These are phyloP conservation scores for Helicoverpa assulta DNA, from an alignment of 2,888 invertebrate genomes.

Conservation along the genomic window DNA sequence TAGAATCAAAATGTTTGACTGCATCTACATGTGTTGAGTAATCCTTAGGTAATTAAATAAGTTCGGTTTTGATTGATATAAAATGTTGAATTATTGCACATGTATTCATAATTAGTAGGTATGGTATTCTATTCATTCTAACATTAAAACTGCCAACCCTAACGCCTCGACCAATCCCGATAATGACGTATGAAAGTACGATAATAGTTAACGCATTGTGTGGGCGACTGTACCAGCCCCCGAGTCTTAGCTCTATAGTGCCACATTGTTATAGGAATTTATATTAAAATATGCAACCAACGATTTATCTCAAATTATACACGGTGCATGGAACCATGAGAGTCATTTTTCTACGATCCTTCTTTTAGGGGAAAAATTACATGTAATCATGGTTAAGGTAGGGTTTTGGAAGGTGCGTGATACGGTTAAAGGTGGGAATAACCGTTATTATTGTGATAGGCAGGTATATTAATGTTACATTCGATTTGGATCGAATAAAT, in stretches of 20 bases:
- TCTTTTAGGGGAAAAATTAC: conserved; percentile 33
- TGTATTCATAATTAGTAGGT: no score
- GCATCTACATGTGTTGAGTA: no score
- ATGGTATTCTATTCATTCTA: no score
- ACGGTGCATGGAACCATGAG: conserved; percentile 53
- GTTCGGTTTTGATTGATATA: no score
- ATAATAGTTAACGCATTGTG: conserved; percentile 64
- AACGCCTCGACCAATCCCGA: conserved; percentile 44
- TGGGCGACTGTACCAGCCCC: conserved; percentile 52
- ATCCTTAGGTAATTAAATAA: no score
- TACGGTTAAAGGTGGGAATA: neutral
- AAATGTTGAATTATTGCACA: no score
- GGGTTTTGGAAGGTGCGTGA: conserved; percentile 3
- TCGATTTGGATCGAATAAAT: neutral
- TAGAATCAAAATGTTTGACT: no score
- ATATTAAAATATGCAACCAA: conserved; percentile 61
- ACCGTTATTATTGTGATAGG: neutral
- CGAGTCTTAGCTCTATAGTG: conserved; percentile 26
- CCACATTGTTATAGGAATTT: conserved; percentile 51
- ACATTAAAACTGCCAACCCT: conserved; percentile 49
- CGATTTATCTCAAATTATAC: conserved; percentile 63
- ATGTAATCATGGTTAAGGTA: conserved; percentile 32
- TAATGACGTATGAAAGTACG: conserved; percentile 66
- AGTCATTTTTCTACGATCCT: conserved; percentile 52
- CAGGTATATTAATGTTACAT: neutral